phyloP scores from a whole-genome alignment of 2,888 invertebrate species.

The Euproctis similis region DNA sequence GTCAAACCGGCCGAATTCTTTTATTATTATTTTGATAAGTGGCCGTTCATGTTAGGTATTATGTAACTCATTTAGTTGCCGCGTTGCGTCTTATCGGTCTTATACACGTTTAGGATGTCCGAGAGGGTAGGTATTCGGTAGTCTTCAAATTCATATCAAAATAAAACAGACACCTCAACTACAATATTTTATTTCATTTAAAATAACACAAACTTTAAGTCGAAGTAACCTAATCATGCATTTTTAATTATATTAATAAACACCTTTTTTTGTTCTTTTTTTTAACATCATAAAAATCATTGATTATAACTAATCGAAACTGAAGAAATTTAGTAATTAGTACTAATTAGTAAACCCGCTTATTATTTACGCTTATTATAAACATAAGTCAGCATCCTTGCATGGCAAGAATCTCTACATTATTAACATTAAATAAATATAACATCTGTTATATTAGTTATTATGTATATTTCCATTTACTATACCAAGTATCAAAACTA shows the following conservation, averaged over 20 bases:
- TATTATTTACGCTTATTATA: too few species aligned
- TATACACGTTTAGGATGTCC: too few species aligned
- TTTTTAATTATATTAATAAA: slow-evolving; percentile 11
- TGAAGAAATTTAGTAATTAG: slow-evolving; percentile 25
- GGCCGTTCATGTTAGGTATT: too few species aligned
- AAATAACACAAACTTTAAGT: slow-evolving; percentile 14
- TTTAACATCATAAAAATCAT: slow-evolving; percentile 20
- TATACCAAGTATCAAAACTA: slow-evolving; percentile 9
- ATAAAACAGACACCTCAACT: slow-evolving; percentile 2
- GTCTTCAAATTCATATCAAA: too few species aligned
- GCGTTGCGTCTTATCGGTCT: too few species aligned
- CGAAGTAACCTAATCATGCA: slow-evolving; percentile 22
- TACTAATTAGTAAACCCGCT: slow-evolving; percentile 16
- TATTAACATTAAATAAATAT: too few species aligned
- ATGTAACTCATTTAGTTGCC: too few species aligned
- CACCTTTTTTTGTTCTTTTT: slow-evolving; percentile 16
- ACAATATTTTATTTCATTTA: slow-evolving; percentile 22
- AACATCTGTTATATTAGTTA: slow-evolving; percentile 9
- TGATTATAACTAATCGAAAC: slow-evolving; percentile 27
- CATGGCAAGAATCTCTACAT: too few species aligned
- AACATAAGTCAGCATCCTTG: slow-evolving; percentile 16
- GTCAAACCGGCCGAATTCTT: too few species aligned
- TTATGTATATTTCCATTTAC: slow-evolving; percentile 15
- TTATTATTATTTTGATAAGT: too few species aligned
- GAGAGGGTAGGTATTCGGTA: too few species aligned